Evolutionary conservation across 2,888 invertebrate genomes (phyloP), one percentile per base, ranked within the genome.

Genomic region (Agrotis exclamationis): DNA sequence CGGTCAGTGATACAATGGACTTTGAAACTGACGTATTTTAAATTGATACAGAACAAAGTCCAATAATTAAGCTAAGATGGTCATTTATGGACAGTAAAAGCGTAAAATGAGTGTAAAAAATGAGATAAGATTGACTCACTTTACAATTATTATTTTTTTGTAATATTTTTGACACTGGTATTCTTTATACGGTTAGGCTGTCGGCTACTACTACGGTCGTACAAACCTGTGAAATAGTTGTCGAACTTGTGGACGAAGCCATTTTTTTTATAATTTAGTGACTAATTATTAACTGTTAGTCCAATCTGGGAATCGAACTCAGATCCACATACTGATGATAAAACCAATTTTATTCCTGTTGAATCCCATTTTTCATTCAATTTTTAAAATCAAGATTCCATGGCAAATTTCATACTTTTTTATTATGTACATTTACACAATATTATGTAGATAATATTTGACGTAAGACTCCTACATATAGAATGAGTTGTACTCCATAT

Each of bases 401-500:
- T 2, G 7, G n/a, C 39, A 39, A 22, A 13, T 39, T 48, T 63
- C 48, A 66, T 64, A 33, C 9, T 47, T 47, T 4, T 20, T 1
- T 24, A 7, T 2, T 44, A 70, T 54, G 47, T 70, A 54, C 9
- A 53, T 70, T 48, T 44, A 20, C 71, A 18, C 24, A 24, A 33
- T 33, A 39, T 39, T 39, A 39, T 39, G 39, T 39, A 39, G 9
- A 11, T 39, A 28, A 39, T 24, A 44, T 28, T 3, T 50, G 28
- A 48, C 18, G 48, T 50, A 2, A 50, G 14, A 14, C 44, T 51
- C 57, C 70, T 50, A 72, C 72, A 50, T 72, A n/a, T 45, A 14
- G 3, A 51, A 53, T 51, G 33, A 62, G 63, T 51, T 14, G 33
- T 53, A 47, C 16, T 45, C 74, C 62, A 11, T 62, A 53, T 70